A percentile compares a stretch with the other conserved stretches of the same genome.
Evolutionary conservation across 2,888 invertebrate genomes (phyloP).

Genomic region (Drosophila nigritarsus): DNA sequence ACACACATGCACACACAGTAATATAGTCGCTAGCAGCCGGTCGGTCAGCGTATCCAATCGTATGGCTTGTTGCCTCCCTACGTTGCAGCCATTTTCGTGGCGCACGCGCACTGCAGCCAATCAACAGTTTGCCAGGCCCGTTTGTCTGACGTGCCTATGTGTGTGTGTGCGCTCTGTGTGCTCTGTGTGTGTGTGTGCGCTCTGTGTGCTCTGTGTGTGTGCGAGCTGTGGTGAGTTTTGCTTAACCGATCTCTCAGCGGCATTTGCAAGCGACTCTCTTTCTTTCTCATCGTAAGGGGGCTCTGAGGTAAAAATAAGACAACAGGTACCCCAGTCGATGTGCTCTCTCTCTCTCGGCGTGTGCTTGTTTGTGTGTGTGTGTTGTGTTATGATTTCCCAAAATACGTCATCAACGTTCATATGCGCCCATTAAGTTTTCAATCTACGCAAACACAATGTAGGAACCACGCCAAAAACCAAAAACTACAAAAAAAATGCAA

Average conservation of each 20-base stretch:
- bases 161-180: slow-evolving; percentile 3
- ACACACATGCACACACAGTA: slow-evolving; percentile 17
- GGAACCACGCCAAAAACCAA: slow-evolving; percentile 41
- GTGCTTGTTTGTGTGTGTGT: slow-evolving; percentile 23
- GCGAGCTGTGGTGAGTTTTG: slow-evolving; percentile 52
- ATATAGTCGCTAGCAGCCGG: slow-evolving; percentile 37
- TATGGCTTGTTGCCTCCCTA: slow-evolving; percentile 82
- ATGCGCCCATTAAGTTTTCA: slow-evolving; percentile 66
- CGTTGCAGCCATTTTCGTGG: slow-evolving; percentile 85
- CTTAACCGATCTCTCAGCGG: slow-evolving; percentile 30
- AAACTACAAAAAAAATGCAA: not conserved
- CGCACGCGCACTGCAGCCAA: slow-evolving; percentile 85
- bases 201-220: slow-evolving; percentile 9
- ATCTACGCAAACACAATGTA: slow-evolving; percentile 68
- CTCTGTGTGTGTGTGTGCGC: slow-evolving; percentile 11
- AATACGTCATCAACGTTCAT: slow-evolving; percentile 73
- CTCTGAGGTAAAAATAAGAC: slow-evolving; percentile 72
- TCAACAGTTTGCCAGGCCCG: slow-evolving; percentile 84
- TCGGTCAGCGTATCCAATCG: slow-evolving; percentile 73
- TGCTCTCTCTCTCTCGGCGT: slow-evolving; percentile 1
- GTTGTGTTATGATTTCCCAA: slow-evolving; percentile 76
- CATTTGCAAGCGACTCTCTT: not conserved
- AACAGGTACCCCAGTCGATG: slow-evolving; percentile 71
- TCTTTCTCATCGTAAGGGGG: slow-evolving; percentile 37
- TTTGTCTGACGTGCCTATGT: slow-evolving; percentile 24